phyloP scores from a whole-genome alignment of 1,140 invertebrate species.

The Solenopsis fugax region DNA sequence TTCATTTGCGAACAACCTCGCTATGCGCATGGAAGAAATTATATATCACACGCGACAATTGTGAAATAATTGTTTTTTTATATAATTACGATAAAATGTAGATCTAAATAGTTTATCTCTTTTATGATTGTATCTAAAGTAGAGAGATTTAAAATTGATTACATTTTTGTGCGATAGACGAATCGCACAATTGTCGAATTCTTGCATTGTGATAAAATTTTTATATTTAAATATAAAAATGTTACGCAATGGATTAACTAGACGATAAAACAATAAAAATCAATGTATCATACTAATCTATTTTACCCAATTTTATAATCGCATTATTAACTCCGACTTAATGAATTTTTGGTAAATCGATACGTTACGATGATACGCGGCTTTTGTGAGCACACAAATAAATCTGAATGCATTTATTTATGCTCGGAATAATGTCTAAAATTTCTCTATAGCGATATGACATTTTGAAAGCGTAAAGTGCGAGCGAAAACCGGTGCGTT shows the following conservation, averaged over 20 bases:
- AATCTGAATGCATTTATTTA: slow-evolving; percentile 48
- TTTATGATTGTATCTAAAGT: neutral
- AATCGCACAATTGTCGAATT: neutral
- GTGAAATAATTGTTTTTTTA: neutral
- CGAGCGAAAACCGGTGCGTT: slow-evolving; percentile 38
- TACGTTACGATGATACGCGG: slow-evolving; percentile 28
- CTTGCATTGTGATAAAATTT: neutral
- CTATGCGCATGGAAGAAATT: neutral
- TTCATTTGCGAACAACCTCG: neutral
- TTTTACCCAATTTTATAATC: slow-evolving; percentile 43
- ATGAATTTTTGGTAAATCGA: slow-evolving; percentile 45
- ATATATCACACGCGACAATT: neutral
- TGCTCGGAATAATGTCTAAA: slow-evolving; percentile 37
- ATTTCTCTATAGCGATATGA: slow-evolving; percentile 37
- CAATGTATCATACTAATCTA: slow-evolving; percentile 3
- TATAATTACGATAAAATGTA: neutral
- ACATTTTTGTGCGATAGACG: neutral
- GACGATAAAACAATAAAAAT: neutral
- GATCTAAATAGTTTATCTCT: neutral
- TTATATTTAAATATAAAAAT: neutral
- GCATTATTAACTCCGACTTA: slow-evolving; percentile 27
- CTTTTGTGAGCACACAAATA: neutral
- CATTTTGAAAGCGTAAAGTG: slow-evolving; percentile 38
- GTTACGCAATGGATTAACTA: neutral
- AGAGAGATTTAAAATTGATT: neutral